Evolutionary conservation across 2,797 vertebrate genomes (phyloP), one percentile per base, ranked within the genome.

Genomic region (Oreochromis mossambicus): DNA sequence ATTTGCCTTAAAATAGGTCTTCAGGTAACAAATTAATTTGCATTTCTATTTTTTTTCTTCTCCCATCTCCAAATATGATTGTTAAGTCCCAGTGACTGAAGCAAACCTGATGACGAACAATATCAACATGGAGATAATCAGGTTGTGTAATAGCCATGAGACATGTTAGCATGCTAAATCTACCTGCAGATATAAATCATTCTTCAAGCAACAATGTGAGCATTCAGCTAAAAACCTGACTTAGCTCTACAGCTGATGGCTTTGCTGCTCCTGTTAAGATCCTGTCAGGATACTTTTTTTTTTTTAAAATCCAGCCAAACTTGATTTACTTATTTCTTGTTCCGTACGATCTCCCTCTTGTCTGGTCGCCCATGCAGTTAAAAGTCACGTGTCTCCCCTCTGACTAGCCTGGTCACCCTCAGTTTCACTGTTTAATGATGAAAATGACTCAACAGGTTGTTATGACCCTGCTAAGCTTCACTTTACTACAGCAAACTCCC

Each of bases 321-420:
- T n/a, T 50, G 15, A 48, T 50, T 50, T 50, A 2, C 26, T 75
- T 7, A 5, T 75, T 50, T 75, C 17, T 50, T 32, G 26, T 8
- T 32, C 7, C 2, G 0, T 5, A 50, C 70, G 32, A 32, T 1
- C 70, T 32, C 46, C 26, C 26, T 50, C 17, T 32, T 75, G 26
- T 75, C 17, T 75, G 70, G 70, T 75, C 1, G 17, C 43, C 17
- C 46, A 50, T 32, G 26, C 3, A 50, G 10, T 75, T 50, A 19
- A 75, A 75, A 34, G 21, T 82, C 51, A 68, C 29, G 8, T 24
- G 5, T 29, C 21, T 81, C 76, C 29, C 78, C 56, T 7, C 56
- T 80, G 50, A 91, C 83, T 29, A 80, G n/a, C 54, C 68, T 29
- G 43, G 63, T 78, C 79, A 51, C 56, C 38, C 56, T 76, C 54